Percentiles rank a stretch among this genome's conserved stretches.
Evolutionary conservation across 2,888 invertebrate species (phyloP).

Genomic region (Heliconius cydno): DNA sequence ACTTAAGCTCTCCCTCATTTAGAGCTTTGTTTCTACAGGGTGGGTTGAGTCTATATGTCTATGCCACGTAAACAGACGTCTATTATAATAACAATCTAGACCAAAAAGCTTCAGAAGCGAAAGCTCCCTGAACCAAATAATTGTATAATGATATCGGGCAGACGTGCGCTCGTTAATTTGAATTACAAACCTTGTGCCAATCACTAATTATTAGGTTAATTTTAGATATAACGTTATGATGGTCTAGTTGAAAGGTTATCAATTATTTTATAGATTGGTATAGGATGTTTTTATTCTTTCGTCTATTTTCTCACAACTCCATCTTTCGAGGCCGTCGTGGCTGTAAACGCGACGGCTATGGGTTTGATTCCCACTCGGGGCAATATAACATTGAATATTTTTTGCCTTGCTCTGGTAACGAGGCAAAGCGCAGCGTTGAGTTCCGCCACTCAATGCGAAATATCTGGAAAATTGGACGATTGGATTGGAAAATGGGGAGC

Average conservation of each 20-base stretch:
- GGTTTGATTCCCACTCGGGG: too few species aligned
- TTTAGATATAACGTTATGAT: background rate
- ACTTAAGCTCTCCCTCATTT: background rate
- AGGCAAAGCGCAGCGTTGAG: too few species aligned
- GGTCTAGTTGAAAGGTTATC: background rate
- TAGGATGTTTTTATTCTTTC: too few species aligned
- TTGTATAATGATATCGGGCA: conserved; percentile 19
- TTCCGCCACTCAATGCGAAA: too few species aligned
- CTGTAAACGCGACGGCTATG: too few species aligned
- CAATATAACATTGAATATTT: too few species aligned
- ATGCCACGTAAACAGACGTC: background rate
- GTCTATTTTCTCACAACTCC: too few species aligned
- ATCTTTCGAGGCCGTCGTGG: too few species aligned
- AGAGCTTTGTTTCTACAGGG: background rate
- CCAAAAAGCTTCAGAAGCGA: conserved; percentile 6
- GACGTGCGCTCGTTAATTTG: conserved; percentile 7
- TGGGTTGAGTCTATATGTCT: too few species aligned
- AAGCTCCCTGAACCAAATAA: background rate
- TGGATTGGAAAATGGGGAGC: background rate
- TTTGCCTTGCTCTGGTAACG: too few species aligned
- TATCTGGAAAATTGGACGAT: too few species aligned
- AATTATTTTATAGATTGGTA: too few species aligned
- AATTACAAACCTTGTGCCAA: conserved; percentile 17
- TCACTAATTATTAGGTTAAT: conserved; percentile 9
- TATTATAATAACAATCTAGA: background rate